A percentile compares a stretch with the other conserved stretches of the same genome.
Evolutionary conservation across 2,888 invertebrate species (phyloP).

Genomic region (Antitype chi): DNA sequence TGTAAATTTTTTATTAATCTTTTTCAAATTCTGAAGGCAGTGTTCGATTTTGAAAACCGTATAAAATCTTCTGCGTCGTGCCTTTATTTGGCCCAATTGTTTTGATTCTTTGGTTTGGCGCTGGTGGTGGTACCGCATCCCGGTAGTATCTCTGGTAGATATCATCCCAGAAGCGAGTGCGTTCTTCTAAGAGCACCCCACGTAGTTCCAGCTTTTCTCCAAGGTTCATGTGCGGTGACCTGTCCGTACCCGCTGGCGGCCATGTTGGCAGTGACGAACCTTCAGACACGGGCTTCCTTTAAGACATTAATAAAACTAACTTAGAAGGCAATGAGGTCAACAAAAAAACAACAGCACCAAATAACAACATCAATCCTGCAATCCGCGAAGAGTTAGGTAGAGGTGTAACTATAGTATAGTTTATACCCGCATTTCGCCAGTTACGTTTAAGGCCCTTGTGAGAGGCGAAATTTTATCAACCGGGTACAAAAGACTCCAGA

Average conservation of each 20-base stretch:
- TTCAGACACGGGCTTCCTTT: slow-evolving; percentile 71
- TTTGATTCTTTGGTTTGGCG: not conserved
- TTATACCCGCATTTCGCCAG: not conserved
- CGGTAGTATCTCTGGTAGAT: slow-evolving; percentile 68
- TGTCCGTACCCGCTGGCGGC: slow-evolving; percentile 61
- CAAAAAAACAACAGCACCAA: not conserved
- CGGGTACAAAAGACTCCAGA: not conserved
- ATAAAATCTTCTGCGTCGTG: not conserved
- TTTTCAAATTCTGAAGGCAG: not conserved
- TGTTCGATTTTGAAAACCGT: slow-evolving; percentile 1
- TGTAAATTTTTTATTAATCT: not conserved
- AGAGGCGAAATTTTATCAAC: not conserved
- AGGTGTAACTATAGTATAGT: not conserved
- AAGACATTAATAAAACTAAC: not conserved
- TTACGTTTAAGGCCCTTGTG: not conserved
- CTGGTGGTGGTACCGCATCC: slow-evolving; percentile 48
- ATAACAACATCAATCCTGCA: not conserved
- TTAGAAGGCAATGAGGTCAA: not conserved
- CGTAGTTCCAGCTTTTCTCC: slow-evolving; percentile 62
- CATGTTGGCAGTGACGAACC: slow-evolving; percentile 67
- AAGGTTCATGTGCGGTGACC: slow-evolving; percentile 69
- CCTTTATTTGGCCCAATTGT: not conserved
- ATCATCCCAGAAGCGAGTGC: slow-evolving; percentile 67
- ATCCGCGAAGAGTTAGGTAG: not conserved
- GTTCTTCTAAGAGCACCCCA: slow-evolving; percentile 58